Evolutionary conservation across 2,888 invertebrate genomes (phyloP), one percentile per base, ranked within the genome.

Genomic region (Ametastegia equiseti): DNA sequence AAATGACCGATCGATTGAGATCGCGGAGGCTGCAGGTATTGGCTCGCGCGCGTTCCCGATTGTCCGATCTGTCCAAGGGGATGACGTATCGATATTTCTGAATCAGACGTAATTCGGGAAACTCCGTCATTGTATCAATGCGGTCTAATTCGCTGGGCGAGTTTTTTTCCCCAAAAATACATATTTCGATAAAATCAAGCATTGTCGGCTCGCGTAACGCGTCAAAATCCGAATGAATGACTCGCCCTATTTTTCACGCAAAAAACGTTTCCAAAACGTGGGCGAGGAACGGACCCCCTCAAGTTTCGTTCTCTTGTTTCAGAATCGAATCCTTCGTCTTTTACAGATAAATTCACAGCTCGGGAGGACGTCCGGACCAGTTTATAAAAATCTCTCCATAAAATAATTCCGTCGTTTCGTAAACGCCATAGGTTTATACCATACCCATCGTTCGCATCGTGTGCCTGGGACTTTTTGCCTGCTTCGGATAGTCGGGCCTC

Each of bases 21-120:
- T 73, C 50, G 15, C 5, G n/a, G n/a, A n/a, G n/a, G n/a, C 11
- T 54, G 19, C 19, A 11, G 27, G 33, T n/a, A 47, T n/a, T 33
- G 75, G 50, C 50, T 86, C 85, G 86, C 88, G 82, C 81, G 67
- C 80, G n/a, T n/a, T n/a, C n/a, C 85, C 19, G 71, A 71, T 81
- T 75, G 71, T 81, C 33, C 60, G 27, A 60, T 33, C 33, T 88
- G 88, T 89, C 89, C 84, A 67, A 77, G 73, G 73, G 57, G 77
- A 85, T 89, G 89, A 89, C 86, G 82, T 84, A 89, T 89, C 83
- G 84, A 45, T 81, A 30, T 39, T 42, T n/a, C 13, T 81, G 73
- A 75, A 75, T 75, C n/a, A n/a, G 13, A 47, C 81, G 33, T 36
- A n/a, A 75, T 81, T 81, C 63, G 15, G 75, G 60, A 75, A 81